A percentile compares a stretch with the other conserved stretches of the same genome.
Evolutionary conservation across 2,113 vertebrate genomes (phyloP).

Genomic region (Deroptyus accipitrinus): DNA sequence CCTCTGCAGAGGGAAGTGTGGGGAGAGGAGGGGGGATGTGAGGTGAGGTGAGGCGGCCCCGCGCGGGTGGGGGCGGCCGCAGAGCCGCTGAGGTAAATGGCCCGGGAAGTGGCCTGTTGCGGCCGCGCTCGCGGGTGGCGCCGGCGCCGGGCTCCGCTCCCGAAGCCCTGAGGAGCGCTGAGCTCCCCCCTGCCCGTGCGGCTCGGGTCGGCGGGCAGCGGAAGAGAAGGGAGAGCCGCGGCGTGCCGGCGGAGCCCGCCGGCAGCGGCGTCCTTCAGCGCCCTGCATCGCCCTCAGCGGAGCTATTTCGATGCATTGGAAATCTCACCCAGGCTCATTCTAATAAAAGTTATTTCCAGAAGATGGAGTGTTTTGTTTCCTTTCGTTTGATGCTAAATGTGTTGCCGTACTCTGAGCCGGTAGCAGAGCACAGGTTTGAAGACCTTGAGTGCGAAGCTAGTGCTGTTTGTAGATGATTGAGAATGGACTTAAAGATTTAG

Average conservation of each 20-base stretch:
- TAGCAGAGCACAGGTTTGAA: neutral
- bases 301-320: fast-evolving
- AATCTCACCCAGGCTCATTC: fast-evolving
- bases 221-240: neutral
- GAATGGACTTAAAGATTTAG: neutral
- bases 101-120: neutral
- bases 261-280: neutral
- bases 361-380: neutral
- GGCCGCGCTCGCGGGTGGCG: too few relatives aligned
- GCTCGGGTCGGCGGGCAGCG: too few relatives aligned
- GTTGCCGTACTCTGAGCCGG: neutral
- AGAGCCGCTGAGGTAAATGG: neutral
- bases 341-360: slow-evolving; percentile 27
- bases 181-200: neutral
- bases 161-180: neutral
- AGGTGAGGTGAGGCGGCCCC: neutral
- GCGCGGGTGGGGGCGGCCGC: too few relatives aligned
- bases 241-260: neutral
- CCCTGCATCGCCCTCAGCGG: neutral
- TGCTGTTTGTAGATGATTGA: neutral
- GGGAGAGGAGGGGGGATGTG: neutral
- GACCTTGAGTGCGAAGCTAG: neutral
- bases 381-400: neutral
- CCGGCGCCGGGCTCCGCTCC: neutral
- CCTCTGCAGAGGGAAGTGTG: neutral